Percentiles rank a stretch among this genome's conserved stretches.
Evolutionary conservation across 2,888 invertebrate species (phyloP).

Genomic region (Cabera pusaria): DNA sequence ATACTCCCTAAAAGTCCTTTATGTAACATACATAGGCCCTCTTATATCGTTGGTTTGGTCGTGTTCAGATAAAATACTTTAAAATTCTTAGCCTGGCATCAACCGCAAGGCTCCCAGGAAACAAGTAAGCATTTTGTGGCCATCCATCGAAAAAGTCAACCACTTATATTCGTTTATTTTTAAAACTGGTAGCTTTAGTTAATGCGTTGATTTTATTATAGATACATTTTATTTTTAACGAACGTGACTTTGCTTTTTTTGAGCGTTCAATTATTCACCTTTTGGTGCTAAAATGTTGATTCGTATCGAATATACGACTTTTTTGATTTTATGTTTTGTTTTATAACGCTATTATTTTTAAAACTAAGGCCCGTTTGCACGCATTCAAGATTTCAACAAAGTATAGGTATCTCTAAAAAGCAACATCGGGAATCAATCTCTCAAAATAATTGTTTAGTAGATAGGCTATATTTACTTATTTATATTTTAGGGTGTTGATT

Average conservation of each 20-base stretch:
- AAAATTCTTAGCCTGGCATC: slow-evolving; percentile 4
- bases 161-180: slow-evolving; percentile 22
- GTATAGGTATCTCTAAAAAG: too few species aligned
- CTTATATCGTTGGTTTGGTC: slow-evolving; percentile 13
- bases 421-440: too few species aligned
- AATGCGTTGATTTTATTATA: slow-evolving; percentile 30
- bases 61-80: slow-evolving; percentile 20
- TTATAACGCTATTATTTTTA: too few species aligned
- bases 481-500: too few species aligned
- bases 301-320: background rate
- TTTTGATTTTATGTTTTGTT: background rate
- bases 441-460: too few species aligned
- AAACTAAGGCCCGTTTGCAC: too few species aligned
- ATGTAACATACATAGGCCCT: too few species aligned
- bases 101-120: slow-evolving; percentile 34
- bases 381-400: too few species aligned
- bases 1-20: too few species aligned
- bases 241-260: slow-evolving; percentile 17
- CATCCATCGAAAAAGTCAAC: slow-evolving; percentile 24
- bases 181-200: slow-evolving; percentile 32
- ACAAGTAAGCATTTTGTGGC: slow-evolving; percentile 38
- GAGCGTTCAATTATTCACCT: slow-evolving; percentile 20
- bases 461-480: too few species aligned
- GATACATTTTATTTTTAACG: slow-evolving; percentile 21
- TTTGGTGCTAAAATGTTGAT: slow-evolving; percentile 18